Conservation (phyloP, 1,140 invertebrate species). For the Drosophila chauvacae region DNA sequence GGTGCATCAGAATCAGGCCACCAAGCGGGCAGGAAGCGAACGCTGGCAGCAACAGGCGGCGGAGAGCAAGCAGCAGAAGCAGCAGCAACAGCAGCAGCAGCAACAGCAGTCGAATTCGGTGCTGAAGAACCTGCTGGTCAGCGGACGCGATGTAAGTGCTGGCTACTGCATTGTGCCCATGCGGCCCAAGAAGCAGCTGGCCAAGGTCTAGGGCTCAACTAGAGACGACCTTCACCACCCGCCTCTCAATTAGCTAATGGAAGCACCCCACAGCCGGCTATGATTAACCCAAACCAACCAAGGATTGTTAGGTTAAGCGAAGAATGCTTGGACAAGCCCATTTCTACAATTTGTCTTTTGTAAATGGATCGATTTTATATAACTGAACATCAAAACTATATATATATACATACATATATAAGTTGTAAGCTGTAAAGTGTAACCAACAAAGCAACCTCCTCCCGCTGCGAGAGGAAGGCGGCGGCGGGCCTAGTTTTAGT, state of each 20-base stretch:
- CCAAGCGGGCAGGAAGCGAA: slow-evolving; percentile 51
- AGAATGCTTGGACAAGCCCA: slow-evolving; percentile 56
- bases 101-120: slow-evolving; percentile 86
- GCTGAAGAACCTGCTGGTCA: slow-evolving; percentile 95
- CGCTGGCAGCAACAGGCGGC: slow-evolving; percentile 58
- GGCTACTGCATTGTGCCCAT: slow-evolving; percentile 93
- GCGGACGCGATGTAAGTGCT: slow-evolving; percentile 95
- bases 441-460: slow-evolving; percentile 46
- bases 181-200: slow-evolving; percentile 85
- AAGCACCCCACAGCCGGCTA: slow-evolving; percentile 52
- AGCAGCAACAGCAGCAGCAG: slow-evolving; percentile 63
- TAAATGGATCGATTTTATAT: slow-evolving; percentile 85
- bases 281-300: slow-evolving; percentile 28
- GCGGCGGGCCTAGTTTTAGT: slow-evolving; percentile 45
- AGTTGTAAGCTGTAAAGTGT: slow-evolving; percentile 32
- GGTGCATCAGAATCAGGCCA: slow-evolving; percentile 36
- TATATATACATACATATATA: neutral
- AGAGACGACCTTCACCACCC: slow-evolving; percentile 41
- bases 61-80: slow-evolving; percentile 61
- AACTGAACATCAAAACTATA: slow-evolving; percentile 26
- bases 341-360: slow-evolving; percentile 78
- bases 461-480: slow-evolving; percentile 42
- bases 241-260: slow-evolving; percentile 48
- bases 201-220: slow-evolving; percentile 70
- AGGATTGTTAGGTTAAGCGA: slow-evolving; percentile 58